These are phyloP conservation scores for Anagrus nilaparvatae DNA, from an alignment of 1,140 invertebrate species.

Conservation along the genomic window DNA sequence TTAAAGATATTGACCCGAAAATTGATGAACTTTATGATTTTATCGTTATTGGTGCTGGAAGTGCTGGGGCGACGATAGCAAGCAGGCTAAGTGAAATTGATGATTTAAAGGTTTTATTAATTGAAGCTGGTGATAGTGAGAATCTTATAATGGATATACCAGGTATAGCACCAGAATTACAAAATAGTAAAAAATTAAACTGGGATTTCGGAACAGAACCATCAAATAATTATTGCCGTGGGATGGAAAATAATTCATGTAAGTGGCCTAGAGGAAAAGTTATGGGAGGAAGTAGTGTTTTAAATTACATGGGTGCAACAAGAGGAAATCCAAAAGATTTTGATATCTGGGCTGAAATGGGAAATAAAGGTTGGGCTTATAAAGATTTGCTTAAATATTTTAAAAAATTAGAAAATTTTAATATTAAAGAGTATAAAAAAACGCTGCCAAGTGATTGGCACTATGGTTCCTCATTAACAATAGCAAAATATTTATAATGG, in stretches of 20 bases:
- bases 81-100: neutral
- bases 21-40: slow-evolving; percentile 19
- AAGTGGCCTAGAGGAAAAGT: neutral
- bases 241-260: neutral
- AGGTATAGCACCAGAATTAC: neutral
- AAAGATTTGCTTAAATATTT: neutral
- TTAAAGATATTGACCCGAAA: slow-evolving; percentile 33
- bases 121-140: neutral
- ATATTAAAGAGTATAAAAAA: no score
- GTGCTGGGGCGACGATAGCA: neutral
- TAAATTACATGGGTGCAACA: slow-evolving; percentile 1
- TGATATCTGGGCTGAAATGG: neutral
- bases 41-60: neutral
- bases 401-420: slow-evolving; percentile 3
- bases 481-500: no score
- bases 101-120: neutral
- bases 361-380: neutral
- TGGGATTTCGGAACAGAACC: neutral
- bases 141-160: neutral
- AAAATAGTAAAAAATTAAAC: neutral
- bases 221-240: neutral
- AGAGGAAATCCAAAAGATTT: slow-evolving; percentile 3
- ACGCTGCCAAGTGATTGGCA: no score
- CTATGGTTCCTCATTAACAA: no score
- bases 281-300: neutral